phyloP scores from a whole-genome alignment of 2,113 vertebrate genomes.

The Atrichornis clamosus region DNA sequence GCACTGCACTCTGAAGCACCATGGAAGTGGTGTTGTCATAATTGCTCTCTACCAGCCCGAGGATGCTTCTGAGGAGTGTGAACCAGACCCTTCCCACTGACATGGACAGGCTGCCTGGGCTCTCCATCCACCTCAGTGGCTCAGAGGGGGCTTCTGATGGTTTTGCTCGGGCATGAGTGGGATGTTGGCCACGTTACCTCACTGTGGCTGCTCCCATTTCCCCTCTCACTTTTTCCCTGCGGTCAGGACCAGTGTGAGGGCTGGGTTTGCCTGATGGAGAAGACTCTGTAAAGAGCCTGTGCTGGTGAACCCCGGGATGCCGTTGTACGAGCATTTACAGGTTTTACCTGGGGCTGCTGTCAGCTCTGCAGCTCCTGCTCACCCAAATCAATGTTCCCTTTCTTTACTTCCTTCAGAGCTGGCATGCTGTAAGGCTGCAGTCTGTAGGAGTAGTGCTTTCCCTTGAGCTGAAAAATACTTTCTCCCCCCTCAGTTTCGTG shows the following conservation, averaged over 20 bases:
- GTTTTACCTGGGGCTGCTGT: not conserved
- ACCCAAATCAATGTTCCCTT: not conserved
- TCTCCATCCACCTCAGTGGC: not conserved
- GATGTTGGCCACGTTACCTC: not conserved
- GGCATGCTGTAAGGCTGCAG: not conserved
- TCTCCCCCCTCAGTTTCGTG: not conserved
- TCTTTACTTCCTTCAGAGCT: not conserved
- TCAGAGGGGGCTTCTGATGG: not conserved
- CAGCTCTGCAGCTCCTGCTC: conserved; percentile 19
- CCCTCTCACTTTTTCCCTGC: not conserved
- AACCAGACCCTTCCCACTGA: not conserved
- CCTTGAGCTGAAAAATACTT: not conserved
- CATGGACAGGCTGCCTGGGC: rapidly evolving
- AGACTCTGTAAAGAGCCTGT: not conserved
- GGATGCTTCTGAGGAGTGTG: not conserved
- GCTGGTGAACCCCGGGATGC: not conserved
- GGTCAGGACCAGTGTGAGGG: not conserved
- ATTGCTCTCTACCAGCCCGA: not conserved
- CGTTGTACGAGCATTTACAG: not conserved
- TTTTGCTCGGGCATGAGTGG: rapidly evolving
- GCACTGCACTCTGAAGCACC: not conserved
- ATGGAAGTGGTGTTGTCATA: not conserved
- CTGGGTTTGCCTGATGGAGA: not conserved
- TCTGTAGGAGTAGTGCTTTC: not conserved
- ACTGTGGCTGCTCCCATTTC: not conserved